Conservation (phyloP, 2,113 vertebrate species). For the Paradisaea rubra region DNA sequence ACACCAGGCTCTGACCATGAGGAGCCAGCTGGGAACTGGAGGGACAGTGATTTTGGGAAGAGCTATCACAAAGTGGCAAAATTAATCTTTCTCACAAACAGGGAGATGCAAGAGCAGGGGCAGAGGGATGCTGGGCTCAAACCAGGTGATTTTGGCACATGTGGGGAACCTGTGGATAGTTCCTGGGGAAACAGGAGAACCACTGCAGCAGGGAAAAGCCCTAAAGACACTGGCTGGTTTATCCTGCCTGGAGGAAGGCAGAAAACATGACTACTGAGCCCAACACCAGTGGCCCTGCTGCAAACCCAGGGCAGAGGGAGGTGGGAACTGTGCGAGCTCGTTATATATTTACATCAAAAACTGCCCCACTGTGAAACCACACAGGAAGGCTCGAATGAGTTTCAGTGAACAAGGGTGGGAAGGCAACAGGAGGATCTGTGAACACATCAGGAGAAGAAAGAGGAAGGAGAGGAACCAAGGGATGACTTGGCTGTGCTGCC, state of each 20-base stretch:
- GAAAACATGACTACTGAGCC: not conserved
- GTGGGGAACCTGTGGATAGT: rapidly evolving
- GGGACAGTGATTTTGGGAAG: not conserved
- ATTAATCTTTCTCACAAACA: not conserved
- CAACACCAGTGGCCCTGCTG: not conserved
- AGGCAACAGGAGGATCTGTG: not conserved
- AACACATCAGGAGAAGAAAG: slow-evolving; percentile 9
- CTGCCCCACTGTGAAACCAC: not conserved
- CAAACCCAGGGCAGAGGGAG: not conserved
- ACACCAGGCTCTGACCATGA: not conserved
- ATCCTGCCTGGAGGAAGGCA: not conserved
- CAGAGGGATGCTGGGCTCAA: not conserved
- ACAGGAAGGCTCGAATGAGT: not conserved
- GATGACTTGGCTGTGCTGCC: not conserved
- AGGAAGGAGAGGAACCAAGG: not conserved
- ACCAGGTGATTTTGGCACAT: rapidly evolving
- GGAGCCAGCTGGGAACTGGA: not conserved
- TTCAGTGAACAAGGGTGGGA: not conserved
- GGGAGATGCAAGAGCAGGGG: not conserved
- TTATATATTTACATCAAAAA: not conserved
- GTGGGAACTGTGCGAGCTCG: not conserved
- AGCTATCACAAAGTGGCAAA: not conserved
- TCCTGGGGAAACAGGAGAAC: not conserved
- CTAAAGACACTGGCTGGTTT: not conserved
- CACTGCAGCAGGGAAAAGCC: not conserved